A percentile compares a stretch with the other conserved stretches of the same genome.
Conservation (phyloP, 2,113 vertebrate species). For the Spizaetus ornatus region DNA sequence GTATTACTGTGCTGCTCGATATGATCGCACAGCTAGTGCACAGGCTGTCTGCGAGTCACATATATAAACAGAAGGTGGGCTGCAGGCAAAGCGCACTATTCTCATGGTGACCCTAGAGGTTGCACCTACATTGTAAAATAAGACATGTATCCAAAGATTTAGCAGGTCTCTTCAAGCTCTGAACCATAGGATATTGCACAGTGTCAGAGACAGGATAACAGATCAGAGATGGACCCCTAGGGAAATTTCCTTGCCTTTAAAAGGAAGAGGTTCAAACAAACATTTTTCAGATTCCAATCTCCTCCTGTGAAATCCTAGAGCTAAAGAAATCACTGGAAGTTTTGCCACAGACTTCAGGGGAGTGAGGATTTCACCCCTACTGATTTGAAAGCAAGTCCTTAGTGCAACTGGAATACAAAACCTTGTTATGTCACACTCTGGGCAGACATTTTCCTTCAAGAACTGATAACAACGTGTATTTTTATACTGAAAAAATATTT, state of each 20-base stretch:
- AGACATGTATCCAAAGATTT: not conserved
- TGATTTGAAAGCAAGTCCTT: constrained; percentile 46
- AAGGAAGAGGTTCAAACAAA: constrained; percentile 66
- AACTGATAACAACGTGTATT: not conserved
- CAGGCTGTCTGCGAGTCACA: not conserved
- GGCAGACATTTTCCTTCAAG: constrained; percentile 32
- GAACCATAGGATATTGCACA: constrained; percentile 26
- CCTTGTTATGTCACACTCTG: constrained; percentile 17
- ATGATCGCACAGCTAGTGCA: not conserved
- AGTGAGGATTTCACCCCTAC: constrained; percentile 54
- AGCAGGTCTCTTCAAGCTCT: constrained; percentile 42
- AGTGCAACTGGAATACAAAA: constrained; percentile 11
- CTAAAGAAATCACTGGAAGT: constrained; percentile 58
- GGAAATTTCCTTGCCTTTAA: constrained; percentile 51
- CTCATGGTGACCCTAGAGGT: not conserved
- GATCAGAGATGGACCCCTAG: constrained; percentile 52
- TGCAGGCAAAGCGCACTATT: not conserved
- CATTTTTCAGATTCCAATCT: constrained; percentile 62
- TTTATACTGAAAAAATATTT: constrained; percentile 38
- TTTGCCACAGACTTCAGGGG: constrained; percentile 50
- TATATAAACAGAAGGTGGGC: not conserved
- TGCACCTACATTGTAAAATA: not conserved
- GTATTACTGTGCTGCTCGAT: not conserved
- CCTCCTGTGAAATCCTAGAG: constrained; percentile 56
- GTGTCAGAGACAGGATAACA: constrained; percentile 33